These are phyloP conservation scores for Prinia subflava DNA, from an alignment of 2,113 vertebrate genomes.

Conservation along the genomic window DNA sequence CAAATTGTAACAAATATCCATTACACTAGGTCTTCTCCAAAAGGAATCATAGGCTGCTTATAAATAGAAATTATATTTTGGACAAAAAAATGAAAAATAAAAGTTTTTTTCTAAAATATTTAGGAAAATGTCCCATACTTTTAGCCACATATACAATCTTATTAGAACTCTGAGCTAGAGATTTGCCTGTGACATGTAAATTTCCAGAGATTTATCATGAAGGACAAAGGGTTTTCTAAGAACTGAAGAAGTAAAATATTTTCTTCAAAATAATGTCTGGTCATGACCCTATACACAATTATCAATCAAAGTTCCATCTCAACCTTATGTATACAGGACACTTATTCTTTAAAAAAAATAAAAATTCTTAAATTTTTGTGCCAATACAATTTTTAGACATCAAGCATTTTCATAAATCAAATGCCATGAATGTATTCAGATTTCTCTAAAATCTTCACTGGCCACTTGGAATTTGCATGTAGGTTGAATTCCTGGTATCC, in stretches of 20 bases:
- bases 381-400: neutral
- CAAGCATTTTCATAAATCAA: neutral
- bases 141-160: neutral
- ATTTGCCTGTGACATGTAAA: neutral
- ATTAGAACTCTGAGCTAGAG: neutral
- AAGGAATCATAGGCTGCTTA: neutral
- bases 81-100: neutral
- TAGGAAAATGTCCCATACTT: neutral
- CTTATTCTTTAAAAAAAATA: neutral
- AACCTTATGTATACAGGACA: rapidly evolving
- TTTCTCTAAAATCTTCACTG: neutral
- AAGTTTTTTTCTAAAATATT: neutral
- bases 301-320: neutral
- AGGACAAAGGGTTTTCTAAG: neutral
- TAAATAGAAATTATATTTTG: neutral
- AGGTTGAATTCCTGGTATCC: neutral
- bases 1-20: neutral
- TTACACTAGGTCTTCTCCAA: neutral
- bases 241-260: neutral
- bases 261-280: neutral
- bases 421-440: neutral
- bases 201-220: neutral
- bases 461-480: neutral
- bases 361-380: neutral
- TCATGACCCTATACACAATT: neutral